A percentile compares a stretch with the other conserved stretches of the same genome.
These are phyloP conservation scores for Ptychadena robeensis DNA, from an alignment of 2,797 vertebrate genomes.

Conservation along the genomic window DNA sequence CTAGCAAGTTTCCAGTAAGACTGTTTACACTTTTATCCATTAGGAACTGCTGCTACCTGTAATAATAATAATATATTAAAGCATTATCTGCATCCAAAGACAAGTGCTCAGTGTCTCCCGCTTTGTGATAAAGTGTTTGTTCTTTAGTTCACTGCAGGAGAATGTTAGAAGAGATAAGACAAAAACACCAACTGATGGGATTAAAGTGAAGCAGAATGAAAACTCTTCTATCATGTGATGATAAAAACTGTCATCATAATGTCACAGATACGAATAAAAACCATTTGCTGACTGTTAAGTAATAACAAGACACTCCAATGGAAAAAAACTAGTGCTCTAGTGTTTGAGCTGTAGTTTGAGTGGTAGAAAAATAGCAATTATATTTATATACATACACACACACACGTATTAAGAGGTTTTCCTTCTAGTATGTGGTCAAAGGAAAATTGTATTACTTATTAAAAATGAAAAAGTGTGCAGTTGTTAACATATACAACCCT, in stretches of 20 bases:
- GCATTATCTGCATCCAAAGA: background rate
- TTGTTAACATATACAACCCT: too few species aligned
- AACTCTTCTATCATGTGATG: slow-evolving; percentile 1
- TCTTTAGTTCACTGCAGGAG: background rate
- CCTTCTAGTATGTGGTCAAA: background rate
- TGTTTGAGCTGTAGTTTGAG: too few species aligned
- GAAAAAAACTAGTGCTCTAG: background rate
- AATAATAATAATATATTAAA: slow-evolving; percentile 17
- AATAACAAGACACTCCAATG: background rate
- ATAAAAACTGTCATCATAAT: slow-evolving; percentile 16
- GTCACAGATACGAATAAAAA: background rate
- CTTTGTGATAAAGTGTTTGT: background rate
- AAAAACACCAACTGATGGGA: background rate
- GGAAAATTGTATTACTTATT: background rate
- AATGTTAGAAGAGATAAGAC: slow-evolving; percentile 20
- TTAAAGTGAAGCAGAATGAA: slow-evolving; percentile 4
- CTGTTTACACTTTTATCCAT: slow-evolving; percentile 3
- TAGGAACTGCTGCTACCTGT: slow-evolving; percentile 10
- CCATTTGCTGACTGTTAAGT: background rate
- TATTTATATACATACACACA: background rate
- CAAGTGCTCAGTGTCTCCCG: slow-evolving; percentile 12
- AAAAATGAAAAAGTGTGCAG: too few species aligned
- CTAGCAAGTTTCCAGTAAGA: background rate
- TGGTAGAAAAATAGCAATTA: background rate
- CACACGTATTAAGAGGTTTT: too few species aligned